These are phyloP conservation scores for Odontocolon sp. DNA, from an alignment of 2,888 invertebrate genomes.

Conservation along the genomic window DNA sequence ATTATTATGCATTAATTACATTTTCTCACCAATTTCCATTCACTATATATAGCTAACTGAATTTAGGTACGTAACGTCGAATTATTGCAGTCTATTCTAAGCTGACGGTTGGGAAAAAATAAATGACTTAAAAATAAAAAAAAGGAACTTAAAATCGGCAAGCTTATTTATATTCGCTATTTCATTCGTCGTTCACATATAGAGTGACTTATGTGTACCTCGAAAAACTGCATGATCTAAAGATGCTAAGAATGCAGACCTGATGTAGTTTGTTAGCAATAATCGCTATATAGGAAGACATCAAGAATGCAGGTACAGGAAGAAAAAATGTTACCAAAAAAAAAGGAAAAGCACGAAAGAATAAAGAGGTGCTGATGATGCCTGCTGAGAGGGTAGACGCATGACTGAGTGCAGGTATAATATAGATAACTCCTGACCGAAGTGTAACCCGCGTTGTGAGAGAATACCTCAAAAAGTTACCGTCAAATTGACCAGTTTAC, in stretches of 20 bases:
- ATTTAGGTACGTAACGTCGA: not conserved
- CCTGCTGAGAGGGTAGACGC: conserved; percentile 23
- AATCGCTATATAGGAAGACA: not conserved
- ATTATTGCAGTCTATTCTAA: not conserved
- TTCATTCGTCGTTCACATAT: not conserved
- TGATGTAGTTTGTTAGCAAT: not conserved
- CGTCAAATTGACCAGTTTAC: no score
- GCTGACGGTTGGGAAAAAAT: not conserved
- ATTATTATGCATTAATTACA: not conserved
- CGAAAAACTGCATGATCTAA: not conserved
- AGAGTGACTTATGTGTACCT: not conserved
- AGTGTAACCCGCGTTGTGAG: no score
- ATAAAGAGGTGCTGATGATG: conserved; percentile 43
- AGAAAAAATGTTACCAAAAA: conserved; percentile 1
- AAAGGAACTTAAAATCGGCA: not conserved
- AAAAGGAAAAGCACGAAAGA: conserved; percentile 23
- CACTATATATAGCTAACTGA: not conserved
- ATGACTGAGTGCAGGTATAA: not conserved
- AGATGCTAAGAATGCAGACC: not conserved
- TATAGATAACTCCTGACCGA: not conserved
- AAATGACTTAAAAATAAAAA: not conserved
- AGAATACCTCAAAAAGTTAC: no score
- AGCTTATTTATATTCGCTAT: not conserved
- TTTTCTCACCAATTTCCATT: conserved; percentile 15
- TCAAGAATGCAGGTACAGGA: not conserved